Base-by-base conservation (phyloP, 2,113 vertebrate species). In the Tragelaphus buxtoni region DNA sequence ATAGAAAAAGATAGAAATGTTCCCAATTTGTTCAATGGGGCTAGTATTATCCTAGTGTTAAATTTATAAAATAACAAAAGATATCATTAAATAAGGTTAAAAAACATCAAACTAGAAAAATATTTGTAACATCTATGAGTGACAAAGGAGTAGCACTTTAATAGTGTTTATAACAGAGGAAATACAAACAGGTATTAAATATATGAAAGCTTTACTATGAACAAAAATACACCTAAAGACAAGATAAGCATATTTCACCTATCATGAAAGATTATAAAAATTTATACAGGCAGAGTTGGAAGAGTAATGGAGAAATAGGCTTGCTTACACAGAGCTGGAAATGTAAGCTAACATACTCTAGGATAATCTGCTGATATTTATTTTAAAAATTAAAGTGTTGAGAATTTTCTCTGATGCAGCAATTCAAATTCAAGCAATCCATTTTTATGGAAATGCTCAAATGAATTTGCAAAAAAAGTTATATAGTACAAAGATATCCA, bases 111-210 rank as follows among this genome's bases (percentile, higher is more conserved):
- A 60, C 30, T 79, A 63, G 83, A 61, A 92, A 87, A 56, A 63
- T 74, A 90, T 56, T 82, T 91, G 22, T 4, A 79, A 87, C 35
- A 92, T n/a, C 56, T 93, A 76, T 51, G 39, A 60, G 39, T 72
- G 42, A 83, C 51, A 96, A 89, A 94, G 69, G 17, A 91, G 53
- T 49, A 81, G 79, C 30, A 80, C 4, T 26, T 89, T 72, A 84
- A 47, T 13, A 80, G 4, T 8, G 30, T 65, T 80, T 95, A 58
- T 7, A 63, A 89, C n/a, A 61, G 26, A 90, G 92, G 39, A 95
- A 95, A 84, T 30, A 94, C 8, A 92, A 94, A 51, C 47, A 94
- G 45, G 16, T 49, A 65, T 77, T 83, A 96, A 96, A 82, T 89
- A 85, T 22, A 47, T 51, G 35, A 95, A 89, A 77, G 56, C 22